Evolutionary conservation across 1,140 invertebrate species (phyloP), one percentile per base, ranked within the genome.

Genomic region (Gonioctena quinquepunctata): DNA sequence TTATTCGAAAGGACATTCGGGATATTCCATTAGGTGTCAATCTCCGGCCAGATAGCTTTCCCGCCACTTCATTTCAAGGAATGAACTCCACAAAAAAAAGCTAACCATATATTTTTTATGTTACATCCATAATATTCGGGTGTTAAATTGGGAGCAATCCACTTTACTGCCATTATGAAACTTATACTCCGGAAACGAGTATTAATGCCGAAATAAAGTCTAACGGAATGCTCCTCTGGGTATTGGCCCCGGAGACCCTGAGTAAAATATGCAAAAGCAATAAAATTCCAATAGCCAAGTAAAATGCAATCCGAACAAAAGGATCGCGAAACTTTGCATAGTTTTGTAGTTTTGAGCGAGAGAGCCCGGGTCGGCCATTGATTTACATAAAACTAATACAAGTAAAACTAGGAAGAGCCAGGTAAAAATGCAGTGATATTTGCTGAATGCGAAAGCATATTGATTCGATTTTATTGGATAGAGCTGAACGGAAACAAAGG

Each of bases 341-440:
- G 59, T 26, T 61, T 61, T 61, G 59, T 61, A 61, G 22, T 28
- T 22, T 18, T 33, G 26, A 28, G 6, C 59, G 25, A 61, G 16
- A 26, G 59, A 28, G 28, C 23, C 25, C 59, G 3, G 21, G 26
- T 18, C 59, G 59, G 59, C 27, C 59, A 61, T 61, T 61, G 59
- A 61, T 61, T 61, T 61, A 61, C 59, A 61, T 61, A 61, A 61
- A 61, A 26, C 25, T 61, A 61, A 61, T 61, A 61, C 59, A 33
- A 33, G 16, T 26, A 61, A 33, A 61, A 42, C 59, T 28, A 19
- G 18, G 6, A 33, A 7, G 26, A 61, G 18, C 26, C 27, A 42
- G 5, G 59, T 61, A 61, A 33, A 33, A 61, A 61, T 61, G 18
- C 22, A 56, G 33, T 42, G 33, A 42, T 42, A 42, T 42, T 42